phyloP scores from a whole-genome alignment of 2,888 invertebrate species.

The Nineta flava region DNA sequence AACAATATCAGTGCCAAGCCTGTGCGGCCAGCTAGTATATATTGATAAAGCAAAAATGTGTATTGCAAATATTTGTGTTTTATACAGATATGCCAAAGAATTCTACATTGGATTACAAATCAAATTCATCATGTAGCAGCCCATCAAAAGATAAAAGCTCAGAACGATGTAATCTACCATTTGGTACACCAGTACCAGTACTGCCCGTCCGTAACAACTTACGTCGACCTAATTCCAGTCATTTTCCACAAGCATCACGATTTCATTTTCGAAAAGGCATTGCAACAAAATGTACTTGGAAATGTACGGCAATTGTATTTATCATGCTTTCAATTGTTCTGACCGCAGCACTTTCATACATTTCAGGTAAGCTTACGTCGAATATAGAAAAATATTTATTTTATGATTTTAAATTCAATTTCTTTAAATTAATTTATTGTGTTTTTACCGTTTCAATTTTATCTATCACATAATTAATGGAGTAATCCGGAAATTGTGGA shows the following conservation, averaged over 20 bases:
- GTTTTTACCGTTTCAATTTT: conserved; percentile 7
- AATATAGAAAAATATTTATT: conserved; percentile 2
- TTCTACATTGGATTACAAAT: conserved; percentile 77
- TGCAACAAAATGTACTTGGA: conserved; percentile 79
- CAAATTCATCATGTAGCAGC: conserved; percentile 75
- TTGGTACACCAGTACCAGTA: conserved; percentile 44
- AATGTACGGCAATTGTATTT: conserved; percentile 78
- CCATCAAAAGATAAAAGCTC: conserved; percentile 57
- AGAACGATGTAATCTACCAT: conserved; percentile 45
- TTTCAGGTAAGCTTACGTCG: conserved; percentile 50
- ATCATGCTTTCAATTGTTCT: conserved; percentile 70
- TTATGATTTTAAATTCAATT: conserved; percentile 8
- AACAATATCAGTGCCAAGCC: too few species aligned
- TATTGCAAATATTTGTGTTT: conserved; percentile 17
- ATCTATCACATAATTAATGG: too few species aligned
- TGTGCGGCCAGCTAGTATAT: too few species aligned
- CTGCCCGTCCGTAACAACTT: conserved; percentile 60
- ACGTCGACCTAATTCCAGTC: conserved; percentile 47
- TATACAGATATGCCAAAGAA: conserved; percentile 76
- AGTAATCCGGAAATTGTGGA: too few species aligned
- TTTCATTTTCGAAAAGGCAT: conserved; percentile 80
- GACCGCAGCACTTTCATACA: conserved; percentile 68
- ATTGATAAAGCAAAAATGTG: too few species aligned
- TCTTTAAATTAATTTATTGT: conserved; percentile 10
- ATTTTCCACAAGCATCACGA: conserved; percentile 56